A percentile compares a stretch with the other conserved stretches of the same genome.
Evolutionary conservation across 2,888 invertebrate genomes (phyloP).

Genomic region (Eupithecia inturbata): DNA sequence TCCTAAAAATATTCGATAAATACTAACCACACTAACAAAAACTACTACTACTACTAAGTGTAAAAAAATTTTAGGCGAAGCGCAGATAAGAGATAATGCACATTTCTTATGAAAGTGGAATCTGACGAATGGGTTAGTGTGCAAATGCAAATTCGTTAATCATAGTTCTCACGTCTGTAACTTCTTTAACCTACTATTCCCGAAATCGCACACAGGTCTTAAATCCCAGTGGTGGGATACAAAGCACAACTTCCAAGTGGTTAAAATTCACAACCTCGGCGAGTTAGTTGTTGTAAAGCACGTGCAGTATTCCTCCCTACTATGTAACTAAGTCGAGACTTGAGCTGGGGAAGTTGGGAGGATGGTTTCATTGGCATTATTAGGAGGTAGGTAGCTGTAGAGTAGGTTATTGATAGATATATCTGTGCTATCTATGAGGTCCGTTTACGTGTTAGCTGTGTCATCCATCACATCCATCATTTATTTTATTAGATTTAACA

Average conservation of each 20-base stretch:
- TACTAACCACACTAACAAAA: too few species aligned
- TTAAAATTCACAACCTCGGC: constrained; percentile 27
- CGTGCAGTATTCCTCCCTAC: constrained; percentile 19
- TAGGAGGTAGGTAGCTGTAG: constrained; percentile 2
- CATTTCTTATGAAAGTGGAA: background rate
- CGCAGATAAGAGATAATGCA: background rate
- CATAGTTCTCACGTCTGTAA: background rate
- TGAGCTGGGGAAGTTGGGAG: constrained; percentile 35
- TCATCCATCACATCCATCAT: too few species aligned
- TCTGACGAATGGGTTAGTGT: background rate
- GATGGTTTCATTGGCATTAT: constrained; percentile 46
- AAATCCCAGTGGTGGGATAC: constrained; percentile 13
- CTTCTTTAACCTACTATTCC: background rate
- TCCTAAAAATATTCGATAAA: too few species aligned
- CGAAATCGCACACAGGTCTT: background rate
- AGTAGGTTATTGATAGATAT: background rate
- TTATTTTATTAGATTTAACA: background rate
- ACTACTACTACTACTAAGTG: too few species aligned
- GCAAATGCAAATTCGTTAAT: background rate
- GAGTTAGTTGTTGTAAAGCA: constrained; percentile 33
- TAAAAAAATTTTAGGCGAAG: too few species aligned
- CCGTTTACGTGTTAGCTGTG: background rate
- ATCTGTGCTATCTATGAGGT: background rate
- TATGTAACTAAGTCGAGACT: constrained; percentile 27
- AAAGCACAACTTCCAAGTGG: constrained; percentile 16